Evolutionary conservation across 2,888 invertebrate species (phyloP).

Genomic region (Hetaerina titia): DNA sequence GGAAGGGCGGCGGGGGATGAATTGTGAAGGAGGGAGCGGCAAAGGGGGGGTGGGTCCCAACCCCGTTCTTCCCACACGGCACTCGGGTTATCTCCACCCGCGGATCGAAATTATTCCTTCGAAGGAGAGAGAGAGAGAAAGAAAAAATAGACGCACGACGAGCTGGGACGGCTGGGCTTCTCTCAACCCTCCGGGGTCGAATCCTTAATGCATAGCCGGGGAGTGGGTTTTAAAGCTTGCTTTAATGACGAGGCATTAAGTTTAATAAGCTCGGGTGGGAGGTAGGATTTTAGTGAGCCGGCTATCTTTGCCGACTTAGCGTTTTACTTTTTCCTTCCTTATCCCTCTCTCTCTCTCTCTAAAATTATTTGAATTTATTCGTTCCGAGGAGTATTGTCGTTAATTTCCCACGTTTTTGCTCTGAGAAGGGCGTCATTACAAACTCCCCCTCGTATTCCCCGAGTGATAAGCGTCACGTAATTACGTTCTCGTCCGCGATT

Average conservation of each 20-base stretch:
- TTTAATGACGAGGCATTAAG: not conserved
- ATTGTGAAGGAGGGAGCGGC: not conserved
- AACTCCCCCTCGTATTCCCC: not conserved
- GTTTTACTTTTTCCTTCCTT: not conserved
- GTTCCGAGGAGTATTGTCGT: constrained; percentile 4
- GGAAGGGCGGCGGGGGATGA: not conserved
- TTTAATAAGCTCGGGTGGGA: not conserved
- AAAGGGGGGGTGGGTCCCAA: constrained; percentile 1
- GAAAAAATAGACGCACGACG: not conserved
- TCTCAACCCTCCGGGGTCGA: not conserved
- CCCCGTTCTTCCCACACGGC: not conserved
- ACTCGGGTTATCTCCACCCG: not conserved
- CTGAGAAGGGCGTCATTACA: not conserved
- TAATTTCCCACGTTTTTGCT: not conserved
- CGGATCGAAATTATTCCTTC: constrained; percentile 46
- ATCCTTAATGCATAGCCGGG: constrained; percentile 2
- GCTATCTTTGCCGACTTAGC: not conserved
- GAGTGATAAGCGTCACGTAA: not conserved
- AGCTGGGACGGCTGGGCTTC: not conserved
- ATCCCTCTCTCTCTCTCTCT: not conserved
- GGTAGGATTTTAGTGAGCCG: not conserved
- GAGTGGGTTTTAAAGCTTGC: not conserved
- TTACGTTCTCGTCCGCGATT: not conserved
- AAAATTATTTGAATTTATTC: constrained; percentile 16
- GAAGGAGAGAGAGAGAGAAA: not conserved